These are phyloP conservation scores for Alectoris magna DNA, from an alignment of 2,797 vertebrate species.

Conservation along the genomic window DNA sequence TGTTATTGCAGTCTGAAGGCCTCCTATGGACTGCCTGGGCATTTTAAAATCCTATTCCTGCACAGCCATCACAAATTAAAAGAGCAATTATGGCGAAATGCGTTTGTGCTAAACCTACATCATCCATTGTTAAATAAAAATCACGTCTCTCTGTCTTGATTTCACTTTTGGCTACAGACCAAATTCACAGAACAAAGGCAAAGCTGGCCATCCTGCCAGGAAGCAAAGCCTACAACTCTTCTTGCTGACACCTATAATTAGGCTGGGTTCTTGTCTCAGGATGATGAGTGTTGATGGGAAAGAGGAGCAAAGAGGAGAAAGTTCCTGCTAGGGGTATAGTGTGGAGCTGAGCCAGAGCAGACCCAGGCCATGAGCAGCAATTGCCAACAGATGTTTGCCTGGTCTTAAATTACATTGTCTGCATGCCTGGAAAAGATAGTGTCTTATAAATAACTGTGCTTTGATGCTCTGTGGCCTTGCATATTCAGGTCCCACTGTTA, in stretches of 20 bases:
- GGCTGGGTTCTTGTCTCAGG: not conserved
- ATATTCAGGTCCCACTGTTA: not conserved
- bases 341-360: not conserved
- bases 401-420: slow-evolving; percentile 22
- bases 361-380: not conserved
- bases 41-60: not conserved
- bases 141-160: not conserved
- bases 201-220: not conserved
- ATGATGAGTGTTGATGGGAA: fast-evolving
- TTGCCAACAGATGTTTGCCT: slow-evolving; percentile 14
- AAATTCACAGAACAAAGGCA: not conserved
- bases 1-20: not conserved
- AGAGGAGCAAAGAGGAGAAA: not conserved
- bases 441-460: not conserved
- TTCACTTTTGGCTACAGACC: not conserved
- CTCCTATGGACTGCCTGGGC: not conserved
- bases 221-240: not conserved
- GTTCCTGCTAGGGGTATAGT: not conserved
- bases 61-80: not conserved
- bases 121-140: not conserved
- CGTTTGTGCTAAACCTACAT: not conserved
- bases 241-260: not conserved
- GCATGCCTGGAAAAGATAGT: not conserved
- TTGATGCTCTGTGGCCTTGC: not conserved
- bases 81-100: fast-evolving